Evolutionary conservation across 2,888 invertebrate genomes (phyloP), one percentile per base, ranked within the genome.

Genomic region (Diarsia mendica): DNA sequence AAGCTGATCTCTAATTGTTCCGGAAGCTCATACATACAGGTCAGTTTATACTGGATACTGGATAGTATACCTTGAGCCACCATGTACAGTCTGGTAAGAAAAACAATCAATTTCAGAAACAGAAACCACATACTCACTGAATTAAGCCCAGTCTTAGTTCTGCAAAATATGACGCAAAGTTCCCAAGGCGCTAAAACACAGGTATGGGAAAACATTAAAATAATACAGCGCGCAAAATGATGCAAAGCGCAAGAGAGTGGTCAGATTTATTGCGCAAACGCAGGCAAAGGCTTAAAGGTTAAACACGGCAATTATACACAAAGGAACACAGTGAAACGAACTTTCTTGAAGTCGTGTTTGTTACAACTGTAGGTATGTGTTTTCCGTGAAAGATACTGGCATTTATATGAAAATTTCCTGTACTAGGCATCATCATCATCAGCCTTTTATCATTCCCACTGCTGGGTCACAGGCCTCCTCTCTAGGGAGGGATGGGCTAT

Each of bases 211-310:
- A 82, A 73, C 63, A 68, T 67, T 84, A 76, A 79, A 85, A 79
- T 85, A 79, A 84, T 79, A 77, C 63, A 58, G 44, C 66, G 58
- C 73, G 51, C 68, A 68, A 75, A 77, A 33, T 79, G 82, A 79
- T 61, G 79, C 68, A 78, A 80, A 78, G 28, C 44, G n/a, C 46
- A 68, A 72, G 79, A 79, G 72, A 83, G 72, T 68, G 85, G 86
- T 81, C 84, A 85, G 65, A 72, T 73, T 72, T 71, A 65, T 84
- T 79, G 76, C 83, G 74, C 80, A 83, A 80, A 55, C 72, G 72
- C 67, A 68, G 28, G 23, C 33, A n/a, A 28, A 80, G 65, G 53
- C 77, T 51, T 65, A 81, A 83, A 84, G 79, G 67, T 79, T 79
- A 82, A 80, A 70, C 74, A 76, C 61, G 44, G 72, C 64, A 79